A percentile compares a stretch with the other conserved stretches of the same genome.
phyloP scores from a whole-genome alignment of 2,888 invertebrate species.

The Amphipoea lucens region DNA sequence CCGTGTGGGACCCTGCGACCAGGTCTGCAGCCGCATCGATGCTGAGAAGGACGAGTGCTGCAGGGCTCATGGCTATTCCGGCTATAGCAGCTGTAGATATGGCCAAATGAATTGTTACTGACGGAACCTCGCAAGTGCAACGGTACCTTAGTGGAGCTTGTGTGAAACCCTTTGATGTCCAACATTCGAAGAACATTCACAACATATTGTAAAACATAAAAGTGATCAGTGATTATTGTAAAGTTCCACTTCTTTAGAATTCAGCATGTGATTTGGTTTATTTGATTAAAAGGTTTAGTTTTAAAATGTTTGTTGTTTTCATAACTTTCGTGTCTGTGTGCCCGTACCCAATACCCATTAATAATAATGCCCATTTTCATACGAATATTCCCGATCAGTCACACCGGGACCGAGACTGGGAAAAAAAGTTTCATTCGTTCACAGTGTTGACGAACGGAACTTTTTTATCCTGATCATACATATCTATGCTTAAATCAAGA shows the following conservation, averaged over 20 bases:
- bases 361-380: too few species aligned
- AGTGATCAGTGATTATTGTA: background rate
- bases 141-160: conserved; percentile 27
- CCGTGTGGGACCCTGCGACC: conserved; percentile 36
- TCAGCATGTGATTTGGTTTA: conserved; percentile 3
- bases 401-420: too few species aligned
- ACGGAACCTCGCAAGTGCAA: conserved; percentile 16
- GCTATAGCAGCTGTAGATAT: accelerated
- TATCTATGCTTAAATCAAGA: too few species aligned
- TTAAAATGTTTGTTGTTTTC: background rate
- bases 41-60: conserved; percentile 37
- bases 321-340: background rate
- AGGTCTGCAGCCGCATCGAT: conserved; percentile 26
- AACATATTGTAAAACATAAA: background rate
- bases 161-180: background rate
- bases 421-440: too few species aligned
- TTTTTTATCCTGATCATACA: too few species aligned
- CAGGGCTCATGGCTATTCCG: conserved; percentile 27
- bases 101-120: background rate
- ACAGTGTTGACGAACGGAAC: too few species aligned
- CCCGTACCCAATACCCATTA: too few species aligned
- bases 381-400: too few species aligned
- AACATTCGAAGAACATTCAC: background rate
- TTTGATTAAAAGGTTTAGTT: conserved; percentile 12
- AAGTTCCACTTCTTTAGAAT: background rate